Evolutionary conservation across 2,888 invertebrate genomes (phyloP).

Genomic region (Diarsia brunnea): DNA sequence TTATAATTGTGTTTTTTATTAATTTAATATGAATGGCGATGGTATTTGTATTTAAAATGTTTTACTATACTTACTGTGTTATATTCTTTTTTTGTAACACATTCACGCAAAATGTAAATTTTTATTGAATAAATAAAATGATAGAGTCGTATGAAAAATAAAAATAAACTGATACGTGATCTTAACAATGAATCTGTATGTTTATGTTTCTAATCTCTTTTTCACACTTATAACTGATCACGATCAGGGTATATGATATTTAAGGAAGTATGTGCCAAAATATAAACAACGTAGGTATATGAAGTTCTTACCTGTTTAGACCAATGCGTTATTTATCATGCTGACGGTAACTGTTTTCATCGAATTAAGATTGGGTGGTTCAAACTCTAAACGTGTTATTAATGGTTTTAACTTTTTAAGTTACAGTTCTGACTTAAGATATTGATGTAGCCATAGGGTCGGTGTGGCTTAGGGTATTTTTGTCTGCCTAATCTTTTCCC

Average conservation of each 20-base stretch:
- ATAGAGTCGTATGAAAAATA: background rate
- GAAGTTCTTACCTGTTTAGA: background rate
- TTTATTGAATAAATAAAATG: no score
- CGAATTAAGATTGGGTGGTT: background rate
- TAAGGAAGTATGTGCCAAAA: background rate
- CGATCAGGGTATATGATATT: background rate
- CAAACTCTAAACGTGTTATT: background rate
- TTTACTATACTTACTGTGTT: no score
- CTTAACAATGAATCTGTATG: background rate
- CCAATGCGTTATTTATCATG: background rate
- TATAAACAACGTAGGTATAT: background rate
- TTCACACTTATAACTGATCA: no score
- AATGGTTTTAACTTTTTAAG: background rate
- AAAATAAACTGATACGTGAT: background rate
- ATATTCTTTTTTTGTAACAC: no score
- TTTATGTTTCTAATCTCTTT: background rate
- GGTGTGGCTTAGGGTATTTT: background rate
- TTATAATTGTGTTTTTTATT: no score
- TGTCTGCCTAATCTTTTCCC: background rate
- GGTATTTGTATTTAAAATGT: no score
- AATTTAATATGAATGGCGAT: no score
- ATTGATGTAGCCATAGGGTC: no score
- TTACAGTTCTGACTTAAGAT: background rate
- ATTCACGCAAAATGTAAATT: no score
- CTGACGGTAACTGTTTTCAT: background rate